Base-by-base conservation (phyloP, 2,888 invertebrate species). In the Drosophila borealis region DNA sequence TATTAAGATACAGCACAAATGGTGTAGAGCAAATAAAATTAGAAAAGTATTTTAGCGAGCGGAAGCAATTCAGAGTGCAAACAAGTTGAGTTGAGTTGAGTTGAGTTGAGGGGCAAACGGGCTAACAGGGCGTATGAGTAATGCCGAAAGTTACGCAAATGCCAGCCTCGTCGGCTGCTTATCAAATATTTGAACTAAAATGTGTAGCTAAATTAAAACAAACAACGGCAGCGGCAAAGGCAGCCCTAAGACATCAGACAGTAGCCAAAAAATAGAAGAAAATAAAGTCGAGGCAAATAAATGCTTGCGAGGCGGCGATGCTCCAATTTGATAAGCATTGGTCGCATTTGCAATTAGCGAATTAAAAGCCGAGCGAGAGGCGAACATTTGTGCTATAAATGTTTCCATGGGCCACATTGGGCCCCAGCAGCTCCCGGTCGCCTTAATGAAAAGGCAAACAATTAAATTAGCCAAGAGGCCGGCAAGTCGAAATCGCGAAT, bases 401-500 rank as follows among this genome's bases (percentile, higher is more conserved):
- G 89, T 89, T 84, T 73, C 89, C 85, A 79, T 89, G 84, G 88
- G 71, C 89, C 79, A 81, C 78, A 88, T 86, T 49, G 72, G 64
- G 51, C 65, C 61, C 29, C 17, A 17, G 17, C 17, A 42, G 68
- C 68, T 63, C 69, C 59, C 75, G 56, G 70, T 37, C 29, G 83
- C 53, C 64, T 77, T 86, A 88, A 82, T 88, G 87, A 86, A 76
- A 78, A 81, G 64, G 67, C 89, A 85, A 88, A 84, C 85, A 89
- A 89, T 88, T 85, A 85, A 89, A 86, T 89, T 88, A 89, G 89
- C 88, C 83, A 84, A 83, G 69, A 78, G 69, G 83, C 83, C 62
- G 76, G 29, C 70, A 71, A 78, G 73, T 71, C 67, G 65, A 70
- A 88, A 81, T 88, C 76, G 71, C 70, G 82, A 88, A 79, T 55